These are phyloP conservation scores for Caradrina clavipalpis DNA, from an alignment of 2,888 invertebrate species.

Conservation along the genomic window DNA sequence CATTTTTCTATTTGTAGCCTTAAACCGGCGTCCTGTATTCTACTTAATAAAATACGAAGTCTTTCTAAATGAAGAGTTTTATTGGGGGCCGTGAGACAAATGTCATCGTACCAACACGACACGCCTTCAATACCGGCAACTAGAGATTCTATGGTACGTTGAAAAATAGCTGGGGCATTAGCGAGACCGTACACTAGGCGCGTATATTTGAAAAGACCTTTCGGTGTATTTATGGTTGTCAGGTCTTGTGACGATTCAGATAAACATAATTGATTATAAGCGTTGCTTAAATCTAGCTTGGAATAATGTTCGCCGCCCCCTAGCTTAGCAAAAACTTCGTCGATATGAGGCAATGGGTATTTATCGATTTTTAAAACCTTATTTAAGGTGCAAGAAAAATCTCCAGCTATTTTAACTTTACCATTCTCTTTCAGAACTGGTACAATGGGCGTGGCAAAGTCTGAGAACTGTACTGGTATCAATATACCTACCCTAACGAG, in stretches of 20 bases:
- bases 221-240: neutral
- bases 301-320: neutral
- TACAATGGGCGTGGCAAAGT: neutral
- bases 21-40: too few relatives aligned
- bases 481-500: neutral
- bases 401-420: neutral
- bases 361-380: neutral
- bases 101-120: too few relatives aligned
- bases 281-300: constrained; percentile 2
- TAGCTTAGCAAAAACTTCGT: constrained; percentile 1
- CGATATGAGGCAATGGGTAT: neutral
- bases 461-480: neutral
- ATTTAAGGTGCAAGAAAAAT: constrained; percentile 1
- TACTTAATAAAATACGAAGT: too few relatives aligned
- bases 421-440: neutral
- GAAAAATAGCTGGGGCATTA: neutral
- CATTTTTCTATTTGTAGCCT: too few relatives aligned
- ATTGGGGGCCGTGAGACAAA: too few relatives aligned
- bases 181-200: neutral
- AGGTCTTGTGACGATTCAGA: neutral
- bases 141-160: too few relatives aligned
- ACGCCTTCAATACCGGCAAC: too few relatives aligned
- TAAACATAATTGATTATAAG: neutral
- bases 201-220: constrained; percentile 4
- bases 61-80: too few relatives aligned